Percentiles rank a stretch among this genome's conserved stretches.
phyloP scores from a whole-genome alignment of 2,888 invertebrate genomes.

The Podotricha telesiphe region DNA sequence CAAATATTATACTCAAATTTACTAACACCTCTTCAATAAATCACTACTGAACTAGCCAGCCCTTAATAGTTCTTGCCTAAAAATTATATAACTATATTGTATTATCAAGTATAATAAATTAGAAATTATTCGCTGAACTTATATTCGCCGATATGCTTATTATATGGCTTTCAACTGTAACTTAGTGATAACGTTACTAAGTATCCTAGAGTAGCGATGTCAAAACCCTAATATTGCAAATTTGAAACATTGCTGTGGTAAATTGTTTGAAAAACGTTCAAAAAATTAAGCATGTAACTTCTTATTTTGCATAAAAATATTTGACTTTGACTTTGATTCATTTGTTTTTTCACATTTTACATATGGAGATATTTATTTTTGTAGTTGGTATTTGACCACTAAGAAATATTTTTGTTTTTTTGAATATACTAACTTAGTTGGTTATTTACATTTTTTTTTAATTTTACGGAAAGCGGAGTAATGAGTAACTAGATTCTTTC shows the following conservation, averaged over 20 bases:
- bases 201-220: not conserved
- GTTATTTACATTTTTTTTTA: too few species aligned
- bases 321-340: too few species aligned
- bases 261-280: too few species aligned
- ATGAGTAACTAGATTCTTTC: not conserved
- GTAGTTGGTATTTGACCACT: too few species aligned
- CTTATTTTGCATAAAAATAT: too few species aligned
- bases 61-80: not conserved
- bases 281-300: too few species aligned
- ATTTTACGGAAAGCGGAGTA: not conserved
- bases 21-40: not conserved
- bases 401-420: too few species aligned
- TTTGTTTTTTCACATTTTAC: too few species aligned
- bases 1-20: not conserved
- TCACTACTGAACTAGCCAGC: not conserved
- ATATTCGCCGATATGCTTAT: not conserved
- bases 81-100: not conserved
- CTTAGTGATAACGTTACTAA: not conserved
- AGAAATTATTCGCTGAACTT: not conserved
- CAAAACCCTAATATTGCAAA: not conserved
- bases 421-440: too few species aligned
- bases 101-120: not conserved
- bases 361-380: too few species aligned
- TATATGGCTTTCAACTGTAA: not conserved
- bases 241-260: too few species aligned